Evolutionary conservation across 2,888 invertebrate species (phyloP).

Genomic region (Litoditis marina): DNA sequence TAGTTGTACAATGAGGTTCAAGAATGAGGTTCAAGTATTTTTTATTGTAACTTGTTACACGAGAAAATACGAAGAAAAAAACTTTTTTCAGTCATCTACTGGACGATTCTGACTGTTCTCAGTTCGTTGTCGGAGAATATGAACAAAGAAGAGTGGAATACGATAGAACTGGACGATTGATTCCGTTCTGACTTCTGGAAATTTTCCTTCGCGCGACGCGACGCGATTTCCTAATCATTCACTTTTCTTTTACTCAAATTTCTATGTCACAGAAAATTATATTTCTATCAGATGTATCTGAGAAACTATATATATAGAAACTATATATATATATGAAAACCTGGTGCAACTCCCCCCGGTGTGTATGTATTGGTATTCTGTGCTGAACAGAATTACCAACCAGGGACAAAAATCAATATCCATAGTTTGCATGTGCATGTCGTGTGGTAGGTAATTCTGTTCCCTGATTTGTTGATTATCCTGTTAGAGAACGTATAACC

Average conservation of each 20-base stretch:
- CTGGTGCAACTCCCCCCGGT: slow-evolving; percentile 8
- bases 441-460: too few relatives aligned
- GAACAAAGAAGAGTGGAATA: slow-evolving; percentile 26
- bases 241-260: not conserved
- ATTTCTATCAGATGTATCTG: not conserved
- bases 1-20: too few relatives aligned
- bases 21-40: too few relatives aligned
- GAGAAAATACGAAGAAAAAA: too few relatives aligned
- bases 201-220: not conserved
- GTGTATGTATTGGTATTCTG: too few relatives aligned
- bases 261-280: not conserved
- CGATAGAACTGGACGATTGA: slow-evolving; percentile 16
- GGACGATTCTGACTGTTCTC: slow-evolving; percentile 46
- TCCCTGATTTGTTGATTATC: too few relatives aligned
- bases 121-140: slow-evolving; percentile 26
- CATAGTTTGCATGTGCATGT: too few relatives aligned
- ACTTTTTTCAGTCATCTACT: slow-evolving; percentile 43
- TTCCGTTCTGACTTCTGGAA: not conserved
- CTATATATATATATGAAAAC: not conserved
- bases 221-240: not conserved
- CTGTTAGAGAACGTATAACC: too few relatives aligned
- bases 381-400: too few relatives aligned
- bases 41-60: too few relatives aligned
- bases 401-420: too few relatives aligned
- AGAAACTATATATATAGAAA: slow-evolving; percentile 1